A percentile compares a stretch with the other conserved stretches of the same genome.
Evolutionary conservation across 2,888 invertebrate species (phyloP).

Genomic region (Hermaeophaga mercurialis): DNA sequence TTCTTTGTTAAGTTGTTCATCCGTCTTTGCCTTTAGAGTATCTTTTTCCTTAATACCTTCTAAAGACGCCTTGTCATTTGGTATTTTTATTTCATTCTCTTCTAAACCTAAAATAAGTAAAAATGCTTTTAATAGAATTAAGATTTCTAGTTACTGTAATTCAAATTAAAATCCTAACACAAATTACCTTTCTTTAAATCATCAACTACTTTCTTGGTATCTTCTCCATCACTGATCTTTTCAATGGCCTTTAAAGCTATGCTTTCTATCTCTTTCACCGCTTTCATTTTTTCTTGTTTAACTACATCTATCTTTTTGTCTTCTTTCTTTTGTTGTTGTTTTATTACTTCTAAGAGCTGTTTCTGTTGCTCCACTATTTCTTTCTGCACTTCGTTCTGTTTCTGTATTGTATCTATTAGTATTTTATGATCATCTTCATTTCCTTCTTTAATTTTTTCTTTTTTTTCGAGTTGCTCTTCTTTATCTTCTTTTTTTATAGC

Average conservation of each 20-base stretch:
- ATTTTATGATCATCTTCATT: slow-evolving; percentile 52
- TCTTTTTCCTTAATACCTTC: not conserved
- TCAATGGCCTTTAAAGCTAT: slow-evolving; percentile 54
- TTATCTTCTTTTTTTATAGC: slow-evolving; percentile 57
- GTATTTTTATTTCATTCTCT: slow-evolving; percentile 2
- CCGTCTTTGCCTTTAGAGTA: not conserved
- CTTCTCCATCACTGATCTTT: slow-evolving; percentile 45
- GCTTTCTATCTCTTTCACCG: slow-evolving; percentile 52
- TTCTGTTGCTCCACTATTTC: slow-evolving; percentile 72
- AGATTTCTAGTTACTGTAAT: no score
- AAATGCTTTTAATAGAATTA: no score
- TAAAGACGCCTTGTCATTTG: not conserved
- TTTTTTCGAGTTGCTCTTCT: slow-evolving; percentile 55
- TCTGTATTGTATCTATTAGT: slow-evolving; percentile 68
- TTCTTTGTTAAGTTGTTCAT: not conserved
- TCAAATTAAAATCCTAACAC: no score
- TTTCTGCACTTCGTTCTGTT: slow-evolving; percentile 71
- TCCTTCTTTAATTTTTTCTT: slow-evolving; percentile 45
- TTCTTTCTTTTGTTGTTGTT: slow-evolving; percentile 43
- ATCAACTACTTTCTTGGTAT: slow-evolving; percentile 37
- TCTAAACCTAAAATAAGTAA: slow-evolving; percentile 6
- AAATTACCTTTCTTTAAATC: slow-evolving; percentile 26
- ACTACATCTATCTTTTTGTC: slow-evolving; percentile 38
- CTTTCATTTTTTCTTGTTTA: slow-evolving; percentile 50
- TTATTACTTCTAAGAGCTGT: slow-evolving; percentile 42